A percentile compares a stretch with the other conserved stretches of the same genome.
Evolutionary conservation across 2,113 vertebrate genomes (phyloP).

Genomic region (Chelonoidis abingdonii): DNA sequence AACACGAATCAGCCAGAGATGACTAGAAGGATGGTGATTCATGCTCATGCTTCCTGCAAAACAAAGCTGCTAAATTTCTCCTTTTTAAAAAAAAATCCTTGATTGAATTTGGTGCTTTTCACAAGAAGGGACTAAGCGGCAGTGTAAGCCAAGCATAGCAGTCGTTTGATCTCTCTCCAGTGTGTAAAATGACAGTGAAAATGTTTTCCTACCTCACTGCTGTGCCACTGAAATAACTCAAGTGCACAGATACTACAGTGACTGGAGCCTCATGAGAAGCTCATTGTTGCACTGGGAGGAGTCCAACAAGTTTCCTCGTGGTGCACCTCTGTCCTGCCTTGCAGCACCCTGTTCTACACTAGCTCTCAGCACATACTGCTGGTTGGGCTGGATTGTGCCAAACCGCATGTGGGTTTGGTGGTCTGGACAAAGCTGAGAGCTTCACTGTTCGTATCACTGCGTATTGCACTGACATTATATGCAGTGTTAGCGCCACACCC

Average conservation of each 20-base stretch:
- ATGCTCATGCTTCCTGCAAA: neutral
- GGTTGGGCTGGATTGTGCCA: neutral
- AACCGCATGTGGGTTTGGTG: neutral
- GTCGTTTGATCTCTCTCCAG: neutral
- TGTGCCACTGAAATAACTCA: neutral
- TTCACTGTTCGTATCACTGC: neutral
- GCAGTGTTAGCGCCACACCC: neutral
- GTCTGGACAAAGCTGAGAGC: neutral
- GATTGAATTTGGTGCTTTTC: neutral
- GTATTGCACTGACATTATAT: neutral
- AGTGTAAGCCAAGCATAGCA: neutral
- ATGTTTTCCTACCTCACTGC: neutral
- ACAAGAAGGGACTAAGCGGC: neutral
- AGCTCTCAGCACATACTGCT: neutral
- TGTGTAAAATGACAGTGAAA: neutral
- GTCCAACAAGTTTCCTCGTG: neutral
- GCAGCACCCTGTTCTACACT: neutral
- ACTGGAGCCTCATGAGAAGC: neutral
- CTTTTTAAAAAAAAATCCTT: neutral
- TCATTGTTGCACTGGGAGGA: neutral
- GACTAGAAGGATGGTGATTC: neutral
- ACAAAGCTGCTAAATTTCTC: neutral
- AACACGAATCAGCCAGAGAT: neutral
- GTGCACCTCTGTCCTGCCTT: fast-evolving
- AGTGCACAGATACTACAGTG: neutral